phyloP scores from a whole-genome alignment of 2,888 invertebrate species.

The Caenorhabditis sinica region DNA sequence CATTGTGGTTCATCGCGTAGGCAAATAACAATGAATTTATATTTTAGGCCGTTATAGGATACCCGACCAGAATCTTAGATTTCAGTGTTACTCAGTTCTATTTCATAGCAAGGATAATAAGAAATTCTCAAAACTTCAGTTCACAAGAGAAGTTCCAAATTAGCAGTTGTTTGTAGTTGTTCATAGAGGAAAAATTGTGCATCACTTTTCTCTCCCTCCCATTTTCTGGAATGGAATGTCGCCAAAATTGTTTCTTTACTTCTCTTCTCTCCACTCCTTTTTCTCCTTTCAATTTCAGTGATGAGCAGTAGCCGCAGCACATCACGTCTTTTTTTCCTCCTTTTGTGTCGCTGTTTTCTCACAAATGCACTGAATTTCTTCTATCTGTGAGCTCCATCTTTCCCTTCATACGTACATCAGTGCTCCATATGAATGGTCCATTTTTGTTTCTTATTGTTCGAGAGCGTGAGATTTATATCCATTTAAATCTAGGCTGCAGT shows the following conservation, averaged over 20 bases:
- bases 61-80: neutral
- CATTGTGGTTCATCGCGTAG: too few species aligned
- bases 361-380: constrained; percentile 9
- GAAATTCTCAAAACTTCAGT: neutral
- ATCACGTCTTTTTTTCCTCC: constrained; percentile 28
- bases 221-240: constrained; percentile 28
- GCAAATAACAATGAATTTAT: constrained; percentile 10
- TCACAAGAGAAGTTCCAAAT: constrained; percentile 12
- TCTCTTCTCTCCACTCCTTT: constrained; percentile 6
- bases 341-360: constrained; percentile 44
- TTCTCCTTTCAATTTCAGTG: constrained; percentile 35
- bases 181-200: constrained; percentile 1
- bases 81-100: neutral
- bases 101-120: neutral
- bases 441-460: constrained; percentile 17
- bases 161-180: constrained; percentile 38
- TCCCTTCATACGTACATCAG: constrained; percentile 1
- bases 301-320: constrained; percentile 42
- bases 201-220: neutral
- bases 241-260: constrained; percentile 53
- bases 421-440: neutral
- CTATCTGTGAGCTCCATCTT: constrained; percentile 36
- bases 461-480: neutral
- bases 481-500: neutral
- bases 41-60: constrained; percentile 10